These are phyloP conservation scores for Acanthis flammea DNA, from an alignment of 2,797 vertebrate species.

Conservation along the genomic window DNA sequence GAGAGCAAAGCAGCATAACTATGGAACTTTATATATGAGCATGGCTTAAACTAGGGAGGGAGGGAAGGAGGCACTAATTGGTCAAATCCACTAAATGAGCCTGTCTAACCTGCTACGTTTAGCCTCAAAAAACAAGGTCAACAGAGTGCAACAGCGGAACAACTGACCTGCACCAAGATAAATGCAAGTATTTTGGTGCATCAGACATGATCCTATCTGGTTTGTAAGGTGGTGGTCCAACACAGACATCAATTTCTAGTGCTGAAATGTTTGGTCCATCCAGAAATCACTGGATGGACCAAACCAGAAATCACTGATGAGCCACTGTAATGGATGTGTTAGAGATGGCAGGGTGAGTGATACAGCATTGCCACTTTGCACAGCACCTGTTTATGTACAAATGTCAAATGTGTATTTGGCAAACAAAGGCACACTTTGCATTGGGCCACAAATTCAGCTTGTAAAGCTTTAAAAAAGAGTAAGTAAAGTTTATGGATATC, in stretches of 20 bases:
- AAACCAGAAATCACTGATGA: not conserved
- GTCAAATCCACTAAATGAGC: not conserved
- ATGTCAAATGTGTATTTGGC: not conserved
- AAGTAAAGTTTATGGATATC: not conserved
- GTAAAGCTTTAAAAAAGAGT: not conserved
- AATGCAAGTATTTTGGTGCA: not conserved
- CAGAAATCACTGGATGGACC: no score
- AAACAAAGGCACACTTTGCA: not conserved
- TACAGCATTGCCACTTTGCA: not conserved
- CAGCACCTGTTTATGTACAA: not conserved
- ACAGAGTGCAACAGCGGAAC: not conserved
- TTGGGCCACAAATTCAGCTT: not conserved
- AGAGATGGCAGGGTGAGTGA: not conserved
- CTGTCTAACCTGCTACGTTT: not conserved
- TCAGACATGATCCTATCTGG: accelerated
- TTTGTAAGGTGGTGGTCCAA: not conserved
- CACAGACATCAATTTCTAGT: not conserved
- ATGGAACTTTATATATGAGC: not conserved
- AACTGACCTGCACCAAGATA: not conserved
- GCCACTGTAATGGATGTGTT: accelerated
- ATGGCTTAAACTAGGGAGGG: not conserved
- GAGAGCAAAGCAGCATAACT: not conserved
- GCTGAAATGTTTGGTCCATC: not conserved
- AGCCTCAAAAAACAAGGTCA: not conserved
- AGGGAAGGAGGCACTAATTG: not conserved